phyloP scores from a whole-genome alignment of 2,888 invertebrate species.

The Dusona sp. region DNA sequence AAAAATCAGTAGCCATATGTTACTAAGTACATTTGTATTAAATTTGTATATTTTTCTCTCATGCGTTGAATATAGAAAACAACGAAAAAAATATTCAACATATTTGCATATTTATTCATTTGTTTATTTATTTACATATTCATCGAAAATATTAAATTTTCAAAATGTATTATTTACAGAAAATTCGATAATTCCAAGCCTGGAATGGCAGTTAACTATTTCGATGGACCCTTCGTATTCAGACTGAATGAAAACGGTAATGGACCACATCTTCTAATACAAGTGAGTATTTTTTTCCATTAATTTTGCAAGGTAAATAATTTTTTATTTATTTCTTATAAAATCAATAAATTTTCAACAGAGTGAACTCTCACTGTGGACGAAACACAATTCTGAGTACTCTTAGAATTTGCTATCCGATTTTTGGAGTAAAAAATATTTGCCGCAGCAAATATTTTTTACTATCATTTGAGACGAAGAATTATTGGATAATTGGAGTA shows the following conservation, averaged over 20 bases:
- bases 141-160: background rate
- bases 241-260: slow-evolving; percentile 91
- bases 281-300: slow-evolving; percentile 85
- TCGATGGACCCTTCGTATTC: slow-evolving; percentile 90
- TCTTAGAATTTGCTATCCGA: background rate
- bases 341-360: background rate
- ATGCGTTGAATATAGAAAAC: no score
- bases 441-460: background rate
- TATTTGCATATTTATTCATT: no score
- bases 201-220: slow-evolving; percentile 76
- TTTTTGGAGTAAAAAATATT: background rate
- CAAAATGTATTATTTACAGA: slow-evolving; percentile 18
- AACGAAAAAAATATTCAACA: no score
- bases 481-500: background rate
- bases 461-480: background rate
- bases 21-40: no score
- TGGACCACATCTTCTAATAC: slow-evolving; percentile 90
- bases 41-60: no score
- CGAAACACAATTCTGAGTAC: background rate
- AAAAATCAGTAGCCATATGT: background rate
- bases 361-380: background rate
- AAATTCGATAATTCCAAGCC: slow-evolving; percentile 1
- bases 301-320: background rate
- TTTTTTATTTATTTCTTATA: background rate
- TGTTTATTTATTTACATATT: background rate